Conservation (phyloP, 2,888 invertebrate species). For the Diachrysia chrysitis region DNA sequence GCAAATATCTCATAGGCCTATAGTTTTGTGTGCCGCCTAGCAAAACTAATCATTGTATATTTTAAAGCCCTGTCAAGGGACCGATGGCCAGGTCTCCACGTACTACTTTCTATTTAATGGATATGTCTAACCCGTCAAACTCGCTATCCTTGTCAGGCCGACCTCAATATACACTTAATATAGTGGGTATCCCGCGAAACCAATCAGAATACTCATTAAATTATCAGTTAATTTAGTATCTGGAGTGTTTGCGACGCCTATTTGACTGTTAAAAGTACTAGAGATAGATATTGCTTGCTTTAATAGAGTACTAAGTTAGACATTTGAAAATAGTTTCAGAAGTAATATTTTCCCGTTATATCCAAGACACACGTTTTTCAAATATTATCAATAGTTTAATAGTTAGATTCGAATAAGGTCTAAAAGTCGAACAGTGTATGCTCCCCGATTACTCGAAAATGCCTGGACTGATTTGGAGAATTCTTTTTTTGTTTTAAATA, state of each 20-base stretch:
- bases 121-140: conserved; percentile 70
- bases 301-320: background rate
- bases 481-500: no score
- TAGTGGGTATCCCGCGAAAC: conserved; percentile 57
- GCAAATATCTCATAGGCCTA: no score
- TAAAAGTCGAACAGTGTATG: no score
- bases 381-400: no score
- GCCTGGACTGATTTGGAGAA: no score
- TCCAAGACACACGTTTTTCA: background rate
- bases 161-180: conserved; percentile 62
- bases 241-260: conserved; percentile 12
- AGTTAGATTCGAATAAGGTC: no score
- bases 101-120: conserved; percentile 71
- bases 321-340: background rate
- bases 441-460: no score
- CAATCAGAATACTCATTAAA: conserved; percentile 60
- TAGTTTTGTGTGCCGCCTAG: conserved; percentile 34
- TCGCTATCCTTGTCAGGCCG: conserved; percentile 65
- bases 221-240: conserved; percentile 47
- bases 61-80: conserved; percentile 66
- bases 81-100: conserved; percentile 59
- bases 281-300: conserved; percentile 12
- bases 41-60: conserved; percentile 67
- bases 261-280: conserved; percentile 24
- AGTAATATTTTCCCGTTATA: background rate